Evolutionary conservation across 2,888 invertebrate species (phyloP).

Genomic region (Nipponacmea schrenckii): DNA sequence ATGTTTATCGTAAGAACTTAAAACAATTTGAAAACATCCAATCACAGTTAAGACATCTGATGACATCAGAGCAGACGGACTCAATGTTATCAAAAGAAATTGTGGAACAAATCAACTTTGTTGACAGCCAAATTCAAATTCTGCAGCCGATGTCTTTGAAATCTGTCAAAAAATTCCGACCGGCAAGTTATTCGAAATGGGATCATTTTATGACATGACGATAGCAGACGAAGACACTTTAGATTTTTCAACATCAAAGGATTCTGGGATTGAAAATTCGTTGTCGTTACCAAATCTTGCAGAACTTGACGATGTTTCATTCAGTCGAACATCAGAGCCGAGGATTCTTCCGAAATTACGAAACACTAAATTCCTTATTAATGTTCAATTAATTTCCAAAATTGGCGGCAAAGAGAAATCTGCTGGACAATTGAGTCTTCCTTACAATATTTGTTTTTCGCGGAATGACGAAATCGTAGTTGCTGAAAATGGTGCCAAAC

Average conservation of each 20-base stretch:
- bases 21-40: slow-evolving; percentile 25
- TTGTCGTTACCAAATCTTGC: background rate
- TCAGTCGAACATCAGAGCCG: background rate
- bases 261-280: background rate
- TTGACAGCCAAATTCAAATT: background rate
- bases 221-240: background rate
- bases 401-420: slow-evolving; percentile 27
- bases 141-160: background rate
- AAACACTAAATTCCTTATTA: background rate
- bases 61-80: slow-evolving; percentile 16
- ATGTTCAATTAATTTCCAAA: slow-evolving; percentile 18
- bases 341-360: background rate
- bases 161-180: slow-evolving; percentile 18
- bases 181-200: slow-evolving; percentile 15
- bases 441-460: slow-evolving; percentile 34
- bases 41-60: slow-evolving; percentile 22
- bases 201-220: background rate
- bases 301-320: background rate
- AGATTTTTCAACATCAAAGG: background rate
- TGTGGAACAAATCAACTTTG: background rate
- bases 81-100: background rate
- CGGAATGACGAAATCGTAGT: slow-evolving; percentile 30
- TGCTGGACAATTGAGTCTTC: slow-evolving; percentile 29
- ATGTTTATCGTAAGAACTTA: slow-evolving; percentile 23
- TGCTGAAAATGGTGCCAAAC: slow-evolving; percentile 34